These are phyloP conservation scores for Heterotis niloticus DNA, from an alignment of 2,113 vertebrate genomes.

Conservation along the genomic window DNA sequence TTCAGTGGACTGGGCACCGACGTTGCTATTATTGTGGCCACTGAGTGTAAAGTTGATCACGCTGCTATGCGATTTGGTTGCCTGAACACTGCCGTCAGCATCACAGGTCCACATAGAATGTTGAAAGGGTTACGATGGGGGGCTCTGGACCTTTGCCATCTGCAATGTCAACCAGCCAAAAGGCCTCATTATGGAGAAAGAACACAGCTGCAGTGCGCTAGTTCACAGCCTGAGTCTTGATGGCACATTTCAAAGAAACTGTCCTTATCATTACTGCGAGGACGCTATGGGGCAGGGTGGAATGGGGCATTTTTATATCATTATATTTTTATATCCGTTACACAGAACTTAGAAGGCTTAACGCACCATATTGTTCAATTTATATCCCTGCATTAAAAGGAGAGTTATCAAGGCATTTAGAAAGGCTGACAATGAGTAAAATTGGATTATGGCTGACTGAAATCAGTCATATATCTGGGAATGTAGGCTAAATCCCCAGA, in stretches of 20 bases:
- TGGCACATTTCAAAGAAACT: conserved; percentile 17
- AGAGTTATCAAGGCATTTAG: conserved; percentile 19
- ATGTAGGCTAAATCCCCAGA: neutral
- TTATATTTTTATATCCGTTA: too few relatives aligned
- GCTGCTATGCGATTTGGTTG: conserved; percentile 50
- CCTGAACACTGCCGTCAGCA: conserved; percentile 49
- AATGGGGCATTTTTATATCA: conserved; percentile 5
- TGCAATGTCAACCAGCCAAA: conserved; percentile 44
- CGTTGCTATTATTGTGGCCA: conserved; percentile 51
- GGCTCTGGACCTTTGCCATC: conserved; percentile 48
- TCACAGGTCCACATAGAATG: conserved; percentile 64
- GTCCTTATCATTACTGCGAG: neutral
- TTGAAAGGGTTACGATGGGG: conserved; percentile 59
- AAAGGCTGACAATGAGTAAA: conserved; percentile 6
- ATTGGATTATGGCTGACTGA: neutral
- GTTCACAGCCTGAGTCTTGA: conserved; percentile 18
- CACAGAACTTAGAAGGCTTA: conserved; percentile 2
- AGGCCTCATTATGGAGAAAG: conserved; percentile 29
- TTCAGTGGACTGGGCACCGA: conserved; percentile 40
- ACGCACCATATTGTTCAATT: neutral
- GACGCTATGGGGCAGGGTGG: neutral
- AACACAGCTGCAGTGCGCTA: conserved; percentile 29
- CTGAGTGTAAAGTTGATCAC: conserved; percentile 68
- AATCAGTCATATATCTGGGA: neutral
- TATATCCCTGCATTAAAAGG: neutral